A percentile compares a stretch with the other conserved stretches of the same genome.
Conservation (phyloP, 2,888 invertebrate genomes). For the Idaea aversata region DNA sequence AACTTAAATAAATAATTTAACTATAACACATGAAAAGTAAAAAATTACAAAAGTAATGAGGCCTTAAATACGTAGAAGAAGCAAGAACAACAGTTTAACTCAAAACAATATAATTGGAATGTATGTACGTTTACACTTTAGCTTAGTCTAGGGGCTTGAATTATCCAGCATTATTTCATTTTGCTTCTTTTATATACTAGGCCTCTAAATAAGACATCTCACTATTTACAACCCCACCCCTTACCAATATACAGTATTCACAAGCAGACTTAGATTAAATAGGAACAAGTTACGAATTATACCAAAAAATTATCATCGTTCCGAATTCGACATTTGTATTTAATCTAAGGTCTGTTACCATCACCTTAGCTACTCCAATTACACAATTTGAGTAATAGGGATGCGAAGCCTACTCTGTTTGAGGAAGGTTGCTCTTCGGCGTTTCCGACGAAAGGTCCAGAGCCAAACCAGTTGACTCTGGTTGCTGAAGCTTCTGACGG, state of each 20-base stretch:
- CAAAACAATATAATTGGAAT: too few relatives aligned
- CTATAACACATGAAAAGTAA: conserved; percentile 39
- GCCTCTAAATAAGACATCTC: conserved; percentile 32
- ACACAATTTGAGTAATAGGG: conserved; percentile 69
- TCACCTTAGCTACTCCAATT: conserved; percentile 74
- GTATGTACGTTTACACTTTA: neutral
- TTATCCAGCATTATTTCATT: too few relatives aligned
- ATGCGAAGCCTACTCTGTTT: conserved; percentile 77
- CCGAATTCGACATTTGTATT: conserved; percentile 41
- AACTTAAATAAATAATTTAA: conserved; percentile 58
- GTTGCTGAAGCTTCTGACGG: conserved; percentile 56
- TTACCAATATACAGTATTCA: conserved; percentile 46
- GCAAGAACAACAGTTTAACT: neutral
- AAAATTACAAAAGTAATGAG: conserved; percentile 31
- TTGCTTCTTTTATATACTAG: neutral
- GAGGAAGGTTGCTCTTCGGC: conserved; percentile 62
- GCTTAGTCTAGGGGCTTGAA: neutral
- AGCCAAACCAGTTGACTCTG: conserved; percentile 71
- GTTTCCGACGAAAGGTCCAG: conserved; percentile 75
- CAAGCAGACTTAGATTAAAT: conserved; percentile 65
- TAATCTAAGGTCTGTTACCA: conserved; percentile 63
- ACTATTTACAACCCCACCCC: conserved; percentile 50
- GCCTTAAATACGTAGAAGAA: neutral
- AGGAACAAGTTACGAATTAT: conserved; percentile 48
- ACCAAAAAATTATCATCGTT: conserved; percentile 27